A percentile compares a stretch with the other conserved stretches of the same genome.
Evolutionary conservation across 2,888 invertebrate species (phyloP).

Genomic region (Macrosiphum euphorbiae): DNA sequence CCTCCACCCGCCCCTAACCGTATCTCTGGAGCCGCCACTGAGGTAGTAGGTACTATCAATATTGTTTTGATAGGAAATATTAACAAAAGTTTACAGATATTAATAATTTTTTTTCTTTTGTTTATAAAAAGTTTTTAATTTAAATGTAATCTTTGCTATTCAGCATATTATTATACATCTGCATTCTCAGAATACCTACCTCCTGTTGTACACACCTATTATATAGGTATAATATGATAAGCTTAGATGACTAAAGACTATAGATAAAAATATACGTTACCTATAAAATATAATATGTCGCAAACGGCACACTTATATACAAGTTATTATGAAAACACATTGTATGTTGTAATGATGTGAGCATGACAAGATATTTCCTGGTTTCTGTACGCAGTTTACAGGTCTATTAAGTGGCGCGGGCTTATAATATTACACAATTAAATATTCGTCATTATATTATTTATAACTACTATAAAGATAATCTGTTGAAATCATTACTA

Average conservation of each 20-base stretch:
- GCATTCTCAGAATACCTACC: not conserved
- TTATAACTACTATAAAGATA: too few relatives aligned
- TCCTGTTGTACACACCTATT: not conserved
- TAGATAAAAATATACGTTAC: too few relatives aligned
- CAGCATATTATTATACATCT: not conserved
- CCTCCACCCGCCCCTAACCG: too few relatives aligned
- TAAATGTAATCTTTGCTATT: not conserved
- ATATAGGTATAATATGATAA: not conserved
- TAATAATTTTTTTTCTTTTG: too few relatives aligned
- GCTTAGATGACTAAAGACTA: too few relatives aligned
- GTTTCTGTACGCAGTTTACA: not conserved
- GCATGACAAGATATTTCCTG: not conserved
- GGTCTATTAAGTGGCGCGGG: not conserved
- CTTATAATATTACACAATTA: too few relatives aligned
- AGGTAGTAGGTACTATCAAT: too few relatives aligned
- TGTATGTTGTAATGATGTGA: not conserved
- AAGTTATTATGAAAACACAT: not conserved
- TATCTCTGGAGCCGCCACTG: too few relatives aligned
- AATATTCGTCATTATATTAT: not conserved
- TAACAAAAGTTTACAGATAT: too few relatives aligned
- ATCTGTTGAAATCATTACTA: not conserved
- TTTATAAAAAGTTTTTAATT: too few relatives aligned
- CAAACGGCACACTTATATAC: not conserved
- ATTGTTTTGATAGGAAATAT: too few relatives aligned
- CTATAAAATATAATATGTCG: not conserved